Evolutionary conservation across 2,888 invertebrate genomes (phyloP).

Genomic region (Drosophila parthenogenetica): DNA sequence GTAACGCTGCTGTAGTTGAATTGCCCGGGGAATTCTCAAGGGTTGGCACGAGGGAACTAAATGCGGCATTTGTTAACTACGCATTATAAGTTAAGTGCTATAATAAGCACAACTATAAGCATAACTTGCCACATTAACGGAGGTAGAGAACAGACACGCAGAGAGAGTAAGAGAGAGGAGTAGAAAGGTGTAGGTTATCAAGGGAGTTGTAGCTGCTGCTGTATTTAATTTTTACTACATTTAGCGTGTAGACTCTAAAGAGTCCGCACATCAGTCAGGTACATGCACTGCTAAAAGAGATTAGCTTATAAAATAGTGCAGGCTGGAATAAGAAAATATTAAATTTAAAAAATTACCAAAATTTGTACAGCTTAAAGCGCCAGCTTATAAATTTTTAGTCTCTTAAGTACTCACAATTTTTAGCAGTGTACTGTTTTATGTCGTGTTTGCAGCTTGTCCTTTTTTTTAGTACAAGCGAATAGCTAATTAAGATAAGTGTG

Average conservation of each 20-base stretch:
- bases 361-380: no score
- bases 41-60: constrained; percentile 50
- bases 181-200: background rate
- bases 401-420: background rate
- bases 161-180: constrained; percentile 8
- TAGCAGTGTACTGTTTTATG: background rate
- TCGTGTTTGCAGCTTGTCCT: constrained; percentile 30
- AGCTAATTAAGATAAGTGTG: constrained; percentile 81
- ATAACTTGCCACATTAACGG: constrained; percentile 57
- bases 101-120: constrained; percentile 61
- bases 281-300: background rate
- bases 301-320: no score
- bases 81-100: constrained; percentile 71
- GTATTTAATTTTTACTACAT: constrained; percentile 24
- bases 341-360: background rate
- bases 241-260: constrained; percentile 9
- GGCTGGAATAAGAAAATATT: background rate
- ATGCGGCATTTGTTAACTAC: constrained; percentile 68
- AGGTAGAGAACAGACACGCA: constrained; percentile 14
- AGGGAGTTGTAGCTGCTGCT: constrained; percentile 1
- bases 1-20: constrained; percentile 24
- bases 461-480: constrained; percentile 61
- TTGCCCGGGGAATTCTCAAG: constrained; percentile 18
- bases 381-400: no score
- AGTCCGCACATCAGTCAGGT: background rate